These are phyloP conservation scores for Scalopus aquaticus DNA, from an alignment of 2,113 vertebrate species.

Conservation along the genomic window DNA sequence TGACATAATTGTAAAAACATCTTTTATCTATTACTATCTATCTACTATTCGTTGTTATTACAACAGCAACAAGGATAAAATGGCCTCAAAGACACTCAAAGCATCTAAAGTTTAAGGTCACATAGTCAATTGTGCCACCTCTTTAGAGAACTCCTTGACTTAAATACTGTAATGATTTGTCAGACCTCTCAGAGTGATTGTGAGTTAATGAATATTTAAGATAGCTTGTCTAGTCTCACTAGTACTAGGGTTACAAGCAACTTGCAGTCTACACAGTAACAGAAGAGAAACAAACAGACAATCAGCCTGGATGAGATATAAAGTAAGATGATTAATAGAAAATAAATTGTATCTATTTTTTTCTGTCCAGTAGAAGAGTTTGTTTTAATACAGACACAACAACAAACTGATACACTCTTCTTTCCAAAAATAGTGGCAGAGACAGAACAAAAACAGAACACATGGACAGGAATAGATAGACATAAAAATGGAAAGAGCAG, in stretches of 20 bases:
- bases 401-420: not conserved
- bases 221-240: too few relatives aligned
- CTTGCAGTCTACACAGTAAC: not conserved
- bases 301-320: not conserved
- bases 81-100: not conserved
- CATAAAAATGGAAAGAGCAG: not conserved
- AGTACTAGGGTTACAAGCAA: not conserved
- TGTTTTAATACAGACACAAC: not conserved
- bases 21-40: not conserved
- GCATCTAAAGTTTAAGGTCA: not conserved
- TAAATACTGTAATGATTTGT: not conserved
- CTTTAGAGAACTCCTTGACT: not conserved
- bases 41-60: too few relatives aligned
- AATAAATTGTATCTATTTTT: not conserved
- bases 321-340: not conserved
- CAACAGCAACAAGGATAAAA: not conserved
- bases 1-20: not conserved
- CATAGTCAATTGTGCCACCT: not conserved
- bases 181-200: not conserved
- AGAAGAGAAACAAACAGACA: not conserved
- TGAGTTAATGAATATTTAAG: not conserved
- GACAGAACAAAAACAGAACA: not conserved
- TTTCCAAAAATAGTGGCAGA: not conserved
- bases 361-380: not conserved
- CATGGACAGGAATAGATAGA: not conserved